Evolutionary conservation across 64 coral and sea anemone species (phyloP), one percentile per base, ranked within the genome.

Genomic region (Pocillopora verrucosa): DNA sequence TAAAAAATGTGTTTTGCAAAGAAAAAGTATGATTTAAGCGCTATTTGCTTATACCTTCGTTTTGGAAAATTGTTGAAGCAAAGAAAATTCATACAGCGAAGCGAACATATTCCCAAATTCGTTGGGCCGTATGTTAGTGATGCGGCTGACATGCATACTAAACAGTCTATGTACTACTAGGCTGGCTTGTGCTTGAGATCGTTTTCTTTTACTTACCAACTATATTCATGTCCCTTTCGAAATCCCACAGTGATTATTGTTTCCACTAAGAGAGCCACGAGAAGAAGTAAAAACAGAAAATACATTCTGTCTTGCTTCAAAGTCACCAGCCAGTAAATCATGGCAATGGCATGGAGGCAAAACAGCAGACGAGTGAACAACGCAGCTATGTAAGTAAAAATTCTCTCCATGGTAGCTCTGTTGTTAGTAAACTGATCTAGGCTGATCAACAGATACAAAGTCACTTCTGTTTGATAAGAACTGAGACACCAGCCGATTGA

Each of bases 211-310:
- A 90, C 96, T 95, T 93, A 98, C 96, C 96, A 93, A 20, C 76
- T 88, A n/a, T 95, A 94, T 74, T 98, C 96, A 30, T 95, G 93
- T 16, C 96, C 96, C 92, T 93, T 98, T 24, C 96, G 90, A 84
- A 89, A 90, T 35, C 87, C 77, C 41, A 98, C 93, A 22, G 96
- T 98, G 12, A 95, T 80, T 16, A 92, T 76, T 67, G 96, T 95
- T 61, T 98, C 96, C 25, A 92, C 16, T 14, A 98, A 58, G 60
- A 96, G 94, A 10, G 87, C 90, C 12, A 86, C 83, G 22, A 95
- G 76, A 56, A 95, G 80, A 24, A 87, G 76, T 22, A 92, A 61
- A 89, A 94, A 92, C n/a, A 94, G 24, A 72, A 92, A 90, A 79
- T 95, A 95, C 56, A 90, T 86, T 11, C 64, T 65, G 74, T 90